Conservation (phyloP, 1,140 invertebrate species). For the Ostrea denselamellosa region DNA sequence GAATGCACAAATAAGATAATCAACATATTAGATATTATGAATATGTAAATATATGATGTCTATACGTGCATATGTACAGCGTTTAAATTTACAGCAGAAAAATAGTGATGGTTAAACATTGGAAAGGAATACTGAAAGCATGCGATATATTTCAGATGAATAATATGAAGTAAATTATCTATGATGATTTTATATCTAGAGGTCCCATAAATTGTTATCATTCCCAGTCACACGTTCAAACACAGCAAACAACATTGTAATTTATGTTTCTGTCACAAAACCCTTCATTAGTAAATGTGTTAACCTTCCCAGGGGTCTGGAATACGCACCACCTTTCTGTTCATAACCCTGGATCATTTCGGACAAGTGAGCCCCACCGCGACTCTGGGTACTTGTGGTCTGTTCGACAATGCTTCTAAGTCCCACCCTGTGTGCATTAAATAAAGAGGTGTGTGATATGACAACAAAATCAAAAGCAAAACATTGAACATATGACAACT, state of each 20-base stretch:
- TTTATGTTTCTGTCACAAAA: not conserved
- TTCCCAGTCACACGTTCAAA: not conserved
- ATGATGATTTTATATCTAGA: not conserved
- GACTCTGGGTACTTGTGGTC: conserved; percentile 68
- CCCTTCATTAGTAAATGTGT: conserved; percentile 2
- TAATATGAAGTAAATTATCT: too few relatives aligned
- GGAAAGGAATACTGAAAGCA: not conserved
- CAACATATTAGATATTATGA: not conserved
- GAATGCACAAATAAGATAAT: not conserved
- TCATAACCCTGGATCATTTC: conserved; percentile 69
- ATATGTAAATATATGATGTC: not conserved
- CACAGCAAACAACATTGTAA: not conserved
- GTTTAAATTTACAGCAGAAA: not conserved
- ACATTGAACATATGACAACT: conserved; percentile 18
- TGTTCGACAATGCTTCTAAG: conserved; percentile 73
- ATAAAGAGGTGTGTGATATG: conserved; percentile 25
- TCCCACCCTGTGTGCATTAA: conserved; percentile 70
- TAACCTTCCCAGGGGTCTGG: not conserved
- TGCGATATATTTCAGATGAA: not conserved
- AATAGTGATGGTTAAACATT: not conserved
- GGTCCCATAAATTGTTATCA: not conserved
- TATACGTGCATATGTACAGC: not conserved
- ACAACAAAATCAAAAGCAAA: conserved; percentile 59
- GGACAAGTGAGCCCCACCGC: conserved; percentile 68
- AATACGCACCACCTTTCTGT: conserved; percentile 73